Evolutionary conservation across 2,113 vertebrate genomes (phyloP).

Genomic region (Copsychus sechellarum): DNA sequence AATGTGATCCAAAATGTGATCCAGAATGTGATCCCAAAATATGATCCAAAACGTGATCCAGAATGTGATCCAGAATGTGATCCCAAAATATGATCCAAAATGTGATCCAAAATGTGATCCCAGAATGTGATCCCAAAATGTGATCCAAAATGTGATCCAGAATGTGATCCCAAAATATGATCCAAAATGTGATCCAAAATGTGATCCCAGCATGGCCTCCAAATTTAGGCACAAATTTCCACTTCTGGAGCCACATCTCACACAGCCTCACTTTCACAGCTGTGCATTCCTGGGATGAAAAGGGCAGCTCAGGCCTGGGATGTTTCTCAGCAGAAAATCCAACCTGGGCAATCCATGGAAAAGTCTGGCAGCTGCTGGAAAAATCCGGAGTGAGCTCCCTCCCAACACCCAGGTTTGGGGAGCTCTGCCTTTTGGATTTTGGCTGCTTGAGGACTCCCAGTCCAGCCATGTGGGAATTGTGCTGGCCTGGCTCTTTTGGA

Average conservation of each 20-base stretch:
- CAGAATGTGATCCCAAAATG: too few relatives aligned
- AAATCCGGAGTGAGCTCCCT: neutral
- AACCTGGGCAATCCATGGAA: neutral
- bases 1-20: too few relatives aligned
- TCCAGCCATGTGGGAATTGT: neutral
- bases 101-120: too few relatives aligned
- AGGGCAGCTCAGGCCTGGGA: neutral
- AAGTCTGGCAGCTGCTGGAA: constrained; percentile 18
- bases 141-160: too few relatives aligned
- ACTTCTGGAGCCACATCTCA: neutral
- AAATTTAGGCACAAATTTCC: neutral
- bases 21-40: too few relatives aligned
- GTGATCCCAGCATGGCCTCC: neutral
- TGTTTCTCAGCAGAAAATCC: neutral
- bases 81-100: too few relatives aligned
- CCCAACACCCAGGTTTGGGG: accelerated
- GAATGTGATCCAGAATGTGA: too few relatives aligned
- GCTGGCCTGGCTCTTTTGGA: neutral
- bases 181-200: too few relatives aligned
- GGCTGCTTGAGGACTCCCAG: neutral
- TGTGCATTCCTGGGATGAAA: constrained; percentile 39
- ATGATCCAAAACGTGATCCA: too few relatives aligned
- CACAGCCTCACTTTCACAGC: neutral
- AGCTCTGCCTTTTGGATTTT: neutral
- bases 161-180: too few relatives aligned